Evolutionary conservation across 2,797 vertebrate species (phyloP).

Genomic region (Chaenodraco wilsoni): DNA sequence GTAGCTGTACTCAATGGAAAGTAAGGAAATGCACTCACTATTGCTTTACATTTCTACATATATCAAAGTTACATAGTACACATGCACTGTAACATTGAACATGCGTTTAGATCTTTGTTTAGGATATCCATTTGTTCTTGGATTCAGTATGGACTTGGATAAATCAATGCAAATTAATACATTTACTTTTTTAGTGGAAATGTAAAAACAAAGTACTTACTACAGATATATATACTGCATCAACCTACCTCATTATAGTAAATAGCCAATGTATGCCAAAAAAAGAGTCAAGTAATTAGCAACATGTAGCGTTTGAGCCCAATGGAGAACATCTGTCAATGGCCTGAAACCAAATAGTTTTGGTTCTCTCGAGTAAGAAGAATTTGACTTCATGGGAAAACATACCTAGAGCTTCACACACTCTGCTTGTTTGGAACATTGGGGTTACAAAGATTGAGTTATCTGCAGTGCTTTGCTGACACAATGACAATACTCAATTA

Average conservation of each 20-base stretch:
- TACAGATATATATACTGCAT: neutral
- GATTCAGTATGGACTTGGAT: neutral
- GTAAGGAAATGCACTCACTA: slow-evolving; percentile 79
- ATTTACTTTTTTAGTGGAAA: neutral
- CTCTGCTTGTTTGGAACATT: slow-evolving; percentile 13
- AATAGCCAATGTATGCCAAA: neutral
- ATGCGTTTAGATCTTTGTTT: neutral
- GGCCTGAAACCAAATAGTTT: neutral
- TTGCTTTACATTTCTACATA: neutral
- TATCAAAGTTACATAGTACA: slow-evolving; percentile 5
- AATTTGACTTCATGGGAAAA: neutral
- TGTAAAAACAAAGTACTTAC: too few relatives aligned
- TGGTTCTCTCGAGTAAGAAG: neutral
- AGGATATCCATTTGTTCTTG: neutral
- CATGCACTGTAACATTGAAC: neutral
- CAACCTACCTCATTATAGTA: neutral
- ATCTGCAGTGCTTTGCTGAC: neutral
- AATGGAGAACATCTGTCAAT: neutral
- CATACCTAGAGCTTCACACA: slow-evolving; percentile 4
- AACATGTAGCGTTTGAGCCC: neutral
- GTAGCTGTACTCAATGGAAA: slow-evolving; percentile 95
- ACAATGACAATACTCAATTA: slow-evolving; percentile 8
- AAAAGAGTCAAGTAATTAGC: neutral
- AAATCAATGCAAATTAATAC: neutral
- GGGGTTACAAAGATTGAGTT: slow-evolving; percentile 2